Evolutionary conservation across 2,797 vertebrate genomes (phyloP), one percentile per base, ranked within the genome.

Genomic region (Heteromormyrus szaboi): DNA sequence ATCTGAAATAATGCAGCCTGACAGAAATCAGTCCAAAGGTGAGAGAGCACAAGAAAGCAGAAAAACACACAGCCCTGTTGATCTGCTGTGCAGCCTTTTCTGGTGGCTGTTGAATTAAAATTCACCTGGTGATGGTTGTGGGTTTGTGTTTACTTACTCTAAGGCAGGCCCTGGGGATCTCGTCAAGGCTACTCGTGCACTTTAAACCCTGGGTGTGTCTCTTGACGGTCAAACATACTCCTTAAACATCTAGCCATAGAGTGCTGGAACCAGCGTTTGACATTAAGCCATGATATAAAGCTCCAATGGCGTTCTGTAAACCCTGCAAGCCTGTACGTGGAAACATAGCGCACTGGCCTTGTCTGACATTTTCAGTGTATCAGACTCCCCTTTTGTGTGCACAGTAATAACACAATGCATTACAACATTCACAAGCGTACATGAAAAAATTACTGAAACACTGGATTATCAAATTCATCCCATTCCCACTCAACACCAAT

Each of bases 11-110:
- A 91, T 90, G 94, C 91, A 90, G 92, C 89, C 93, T 90, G 94
- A 93, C 93, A 95, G 92, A 93, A 93, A 89, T 93, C 94, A 94
- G 93, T 94, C 95, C 94, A 96, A 96, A 96, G 96, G 96, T 96
- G 94, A 94, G 92, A 76, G 76, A n/a, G 33, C 87, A 86, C 51
- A 86, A 56, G 2, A 12, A 44, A 87, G 84, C 86, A 90, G 88
- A 88, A 86, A 88, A 90, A 92, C 89, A 22, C 50, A 53, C 83
- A 62, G 17, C 19, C 33, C 25, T 48, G 17, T 29, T 53, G 8
- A 33, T 79, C 33, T 6, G 17, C 19, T 4, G 17, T 88, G 3
- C 2, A 25, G 59, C 59, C 9, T 11, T 93, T 93, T 93, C 93
- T 89, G 91, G 90, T 91, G 92, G 94, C 93, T 94, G 94, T 92